Base-by-base conservation (phyloP, 2,797 vertebrate species). In the Tauraco hartlaubi region DNA sequence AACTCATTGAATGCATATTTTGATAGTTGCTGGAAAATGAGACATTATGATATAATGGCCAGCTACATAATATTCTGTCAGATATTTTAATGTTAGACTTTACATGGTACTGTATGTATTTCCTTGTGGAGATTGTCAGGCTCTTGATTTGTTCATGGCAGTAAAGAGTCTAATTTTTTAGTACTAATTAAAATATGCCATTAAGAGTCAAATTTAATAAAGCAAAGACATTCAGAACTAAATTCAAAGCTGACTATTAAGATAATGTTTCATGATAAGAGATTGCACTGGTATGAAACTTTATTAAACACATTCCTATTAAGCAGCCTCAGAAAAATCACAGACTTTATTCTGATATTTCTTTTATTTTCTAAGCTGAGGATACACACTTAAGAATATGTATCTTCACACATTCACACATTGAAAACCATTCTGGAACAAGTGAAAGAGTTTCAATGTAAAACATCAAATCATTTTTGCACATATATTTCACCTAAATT, bases 21-120 rank as follows among this genome's bases (percentile, higher is more conserved):
- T 91, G 69, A 86, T 89, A 85, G 78, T 85, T 95, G 61, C 23
- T 83, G 75, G 48, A 61, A 90, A 93, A 82, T 43, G 29, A 82
- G 61, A 54, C 52, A 43, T 87, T 82, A 35, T 71, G 61, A 66
- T 15, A 17, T 69, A 87, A 71, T 56, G 23, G 28, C 21, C 43
- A 59, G 20, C 52, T 71, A 68, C 56, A 62, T 9, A 21, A 49
- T 3, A 88, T 77, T 91, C 61, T 63, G 33, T 26, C 56, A 54
- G 7, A 23, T 25, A 39, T 76, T 74, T 87, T 59, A 35, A 43
- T 43, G 15, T 67, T 87, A n/a, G 18, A 9, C 20, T 41, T 79
- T 48, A 33, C 8, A 61, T 51, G 12, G 7, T 19, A 63, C 52
- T 49, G 2, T 5, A 19, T 13, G 1, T 37, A 73, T 73, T 93